Conservation (phyloP, 2,888 invertebrate species). For the Cerceris ruficornis region DNA sequence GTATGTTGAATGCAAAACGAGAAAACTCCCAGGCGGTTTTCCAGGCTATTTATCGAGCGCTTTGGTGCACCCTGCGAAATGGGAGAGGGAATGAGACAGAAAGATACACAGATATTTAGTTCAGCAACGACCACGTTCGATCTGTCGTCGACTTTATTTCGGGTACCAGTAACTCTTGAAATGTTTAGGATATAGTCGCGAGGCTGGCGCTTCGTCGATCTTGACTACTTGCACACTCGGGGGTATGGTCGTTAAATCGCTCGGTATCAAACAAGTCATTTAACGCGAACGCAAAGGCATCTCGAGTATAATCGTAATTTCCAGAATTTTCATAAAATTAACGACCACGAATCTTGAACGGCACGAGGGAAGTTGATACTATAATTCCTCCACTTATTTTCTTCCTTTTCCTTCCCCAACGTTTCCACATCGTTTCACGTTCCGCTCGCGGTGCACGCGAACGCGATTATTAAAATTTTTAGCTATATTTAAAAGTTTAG, state of each 20-base stretch:
- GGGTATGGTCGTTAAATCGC: constrained; percentile 49
- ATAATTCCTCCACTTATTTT: constrained; percentile 8
- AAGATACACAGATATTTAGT: constrained; percentile 9
- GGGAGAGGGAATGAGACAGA: constrained; percentile 1
- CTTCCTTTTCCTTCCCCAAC: neutral
- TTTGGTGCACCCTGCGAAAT: too few species aligned
- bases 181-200: constrained; percentile 63
- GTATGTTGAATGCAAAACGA: too few species aligned
- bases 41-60: too few species aligned
- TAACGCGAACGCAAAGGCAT: constrained; percentile 9
- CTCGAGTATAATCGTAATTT: neutral
- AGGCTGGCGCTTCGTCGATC: constrained; percentile 59
- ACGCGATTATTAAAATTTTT: constrained; percentile 36
- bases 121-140: constrained; percentile 55
- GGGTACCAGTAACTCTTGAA: constrained; percentile 64
- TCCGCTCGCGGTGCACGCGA: constrained; percentile 12
- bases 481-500: constrained; percentile 59
- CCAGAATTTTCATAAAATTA: constrained; percentile 33
- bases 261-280: constrained; percentile 41
- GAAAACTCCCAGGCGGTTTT: too few species aligned
- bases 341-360: constrained; percentile 45
- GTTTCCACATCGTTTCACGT: too few species aligned
- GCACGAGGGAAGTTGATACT: constrained; percentile 60
- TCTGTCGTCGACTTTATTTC: constrained; percentile 61
- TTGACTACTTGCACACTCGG: constrained; percentile 46